These are phyloP conservation scores for Siphamia tubifer DNA, from an alignment of 2,113 vertebrate genomes.

Conservation along the genomic window DNA sequence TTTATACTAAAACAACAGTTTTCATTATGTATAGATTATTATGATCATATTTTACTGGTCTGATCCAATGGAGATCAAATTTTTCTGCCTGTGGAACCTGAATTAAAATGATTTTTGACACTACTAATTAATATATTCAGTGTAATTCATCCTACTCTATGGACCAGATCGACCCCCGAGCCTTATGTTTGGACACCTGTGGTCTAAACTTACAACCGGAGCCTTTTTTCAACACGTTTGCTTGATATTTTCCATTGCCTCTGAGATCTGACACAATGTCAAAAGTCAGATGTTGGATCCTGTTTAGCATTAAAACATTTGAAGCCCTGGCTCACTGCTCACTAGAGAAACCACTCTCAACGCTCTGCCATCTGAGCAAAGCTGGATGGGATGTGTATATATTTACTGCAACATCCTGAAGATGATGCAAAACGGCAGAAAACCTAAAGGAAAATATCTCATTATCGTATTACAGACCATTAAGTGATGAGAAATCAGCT, in stretches of 20 bases:
- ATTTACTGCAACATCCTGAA: slow-evolving; percentile 14
- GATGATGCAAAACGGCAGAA: slow-evolving; percentile 53
- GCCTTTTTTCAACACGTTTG: background rate
- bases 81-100: no score
- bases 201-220: no score
- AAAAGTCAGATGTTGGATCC: slow-evolving; percentile 32
- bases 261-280: slow-evolving; percentile 39
- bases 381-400: background rate
- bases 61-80: no score
- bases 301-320: slow-evolving; percentile 43
- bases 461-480: slow-evolving; percentile 52
- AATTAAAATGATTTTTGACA: no score
- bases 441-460: slow-evolving; percentile 62
- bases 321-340: slow-evolving; percentile 29
- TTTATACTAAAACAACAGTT: no score
- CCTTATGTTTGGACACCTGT: no score
- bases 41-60: no score
- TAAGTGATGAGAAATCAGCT: slow-evolving; percentile 59
- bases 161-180: no score
- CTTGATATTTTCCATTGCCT: background rate
- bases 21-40: no score
- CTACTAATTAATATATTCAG: no score
- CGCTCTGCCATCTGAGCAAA: slow-evolving; percentile 15
- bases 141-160: no score
- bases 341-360: background rate